Evolutionary conservation across 2,113 vertebrate genomes (phyloP).

Genomic region (Ovibos moschatus): DNA sequence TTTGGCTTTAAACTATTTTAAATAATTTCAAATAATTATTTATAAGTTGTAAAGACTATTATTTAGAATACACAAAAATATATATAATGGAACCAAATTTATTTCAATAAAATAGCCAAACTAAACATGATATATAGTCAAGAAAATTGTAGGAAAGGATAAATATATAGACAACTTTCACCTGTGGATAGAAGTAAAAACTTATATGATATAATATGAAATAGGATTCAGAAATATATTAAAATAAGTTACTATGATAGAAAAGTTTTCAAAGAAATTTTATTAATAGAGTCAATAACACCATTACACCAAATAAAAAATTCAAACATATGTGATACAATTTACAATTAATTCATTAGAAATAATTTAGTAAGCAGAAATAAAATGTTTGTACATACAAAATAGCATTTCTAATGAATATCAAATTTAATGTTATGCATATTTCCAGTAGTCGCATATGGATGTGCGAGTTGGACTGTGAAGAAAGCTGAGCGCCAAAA

Average conservation of each 20-base stretch:
- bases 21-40: not conserved
- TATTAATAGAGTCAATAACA: not conserved
- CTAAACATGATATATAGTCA: not conserved
- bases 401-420: not conserved
- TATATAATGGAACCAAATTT: not conserved
- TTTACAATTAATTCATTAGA: not conserved
- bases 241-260: not conserved
- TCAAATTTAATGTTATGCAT: not conserved
- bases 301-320: not conserved
- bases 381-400: not conserved
- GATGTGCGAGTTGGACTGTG: no score
- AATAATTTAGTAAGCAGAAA: not conserved
- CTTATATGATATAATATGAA: not conserved
- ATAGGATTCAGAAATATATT: not conserved
- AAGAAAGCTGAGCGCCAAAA: no score
- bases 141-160: not conserved
- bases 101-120: not conserved
- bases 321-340: not conserved
- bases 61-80: not conserved
- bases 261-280: not conserved
- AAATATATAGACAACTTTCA: not conserved
- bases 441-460: no score
- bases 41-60: not conserved
- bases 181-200: not conserved
- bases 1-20: not conserved